phyloP scores from a whole-genome alignment of 1,140 invertebrate genomes.

The Charaxes varanes region DNA sequence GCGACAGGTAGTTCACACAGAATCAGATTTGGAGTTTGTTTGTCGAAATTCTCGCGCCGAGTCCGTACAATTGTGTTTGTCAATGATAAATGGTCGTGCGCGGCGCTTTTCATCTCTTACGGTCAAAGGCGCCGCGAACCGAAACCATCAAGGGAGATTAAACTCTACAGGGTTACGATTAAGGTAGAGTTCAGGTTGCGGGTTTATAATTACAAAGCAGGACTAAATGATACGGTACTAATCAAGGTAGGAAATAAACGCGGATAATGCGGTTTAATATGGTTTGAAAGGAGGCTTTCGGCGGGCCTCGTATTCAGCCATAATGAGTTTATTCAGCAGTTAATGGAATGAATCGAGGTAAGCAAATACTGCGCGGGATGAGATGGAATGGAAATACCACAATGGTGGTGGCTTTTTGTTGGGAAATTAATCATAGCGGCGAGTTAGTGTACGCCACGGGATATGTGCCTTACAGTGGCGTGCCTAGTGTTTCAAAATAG shows the following conservation, averaged over 20 bases:
- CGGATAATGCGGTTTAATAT: slow-evolving; percentile 69
- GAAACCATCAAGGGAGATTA: slow-evolving; percentile 18
- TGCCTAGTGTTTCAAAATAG: no score
- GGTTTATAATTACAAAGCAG: slow-evolving; percentile 62
- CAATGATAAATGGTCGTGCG: slow-evolving; percentile 67
- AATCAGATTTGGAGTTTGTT: slow-evolving; percentile 56
- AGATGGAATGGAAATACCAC: slow-evolving; percentile 17
- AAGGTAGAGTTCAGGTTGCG: slow-evolving; percentile 23
- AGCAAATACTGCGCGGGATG: slow-evolving; percentile 56
- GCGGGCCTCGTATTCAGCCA: slow-evolving; percentile 58
- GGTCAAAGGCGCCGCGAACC: slow-evolving; percentile 56
- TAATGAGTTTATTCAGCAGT: slow-evolving; percentile 70
- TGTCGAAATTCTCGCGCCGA: slow-evolving; percentile 59
- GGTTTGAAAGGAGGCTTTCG: slow-evolving; percentile 66
- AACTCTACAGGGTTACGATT: slow-evolving; percentile 15
- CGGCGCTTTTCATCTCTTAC: slow-evolving; percentile 65
- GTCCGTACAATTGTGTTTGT: slow-evolving; percentile 71
- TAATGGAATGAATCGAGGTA: slow-evolving; percentile 69
- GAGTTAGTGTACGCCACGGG: no score
- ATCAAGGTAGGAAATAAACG: slow-evolving; percentile 69
- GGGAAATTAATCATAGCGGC: no score
- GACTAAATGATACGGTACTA: slow-evolving; percentile 72
- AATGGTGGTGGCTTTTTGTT: slow-evolving; percentile 11
- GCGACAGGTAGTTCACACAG: slow-evolving; percentile 25
- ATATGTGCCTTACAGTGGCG: no score